Evolutionary conservation across 2,113 vertebrate species (phyloP), one percentile per base, ranked within the genome.

Genomic region (Serinus canaria): DNA sequence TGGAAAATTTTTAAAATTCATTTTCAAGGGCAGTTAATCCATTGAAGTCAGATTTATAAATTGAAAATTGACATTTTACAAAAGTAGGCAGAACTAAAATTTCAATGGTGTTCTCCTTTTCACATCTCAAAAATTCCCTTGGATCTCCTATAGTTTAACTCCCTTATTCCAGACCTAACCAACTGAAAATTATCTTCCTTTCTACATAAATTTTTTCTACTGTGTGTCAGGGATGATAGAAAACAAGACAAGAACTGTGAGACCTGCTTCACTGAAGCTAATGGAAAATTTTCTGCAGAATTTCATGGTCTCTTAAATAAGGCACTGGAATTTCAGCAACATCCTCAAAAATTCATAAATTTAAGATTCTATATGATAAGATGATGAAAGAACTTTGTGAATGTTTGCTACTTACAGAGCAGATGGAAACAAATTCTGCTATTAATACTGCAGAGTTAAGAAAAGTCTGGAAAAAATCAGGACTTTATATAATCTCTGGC

Each of bases 381-480:
- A 58, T 2, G 24, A 19, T 47, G 15, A 67, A 89, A 25, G 7
- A 49, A 24, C 13, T 43, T 59, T 46, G 5, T 66, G 35, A 70
- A 74, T 47, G 8, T 24, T 94, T 86, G 12, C 2, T 74, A 22
- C 31, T 73, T 92, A 49, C 16, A 66, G 19, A 85, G 19, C 11
- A 66, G 25, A 73, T 55, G 10, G 47, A 80, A 74, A 62, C 1
- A 86, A 66, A 31, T 24, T 87, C 30, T 78, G 8, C 2, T 55
- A 17, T 49, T 46, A 62, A 53, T 81, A 86, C 15, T 75, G 8
- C 13, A 55, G 21, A 58, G 7, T 27, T 25, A 83, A 69, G 15
- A 44, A 74, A 63, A 0, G 0, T 21, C 14, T 77, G 15, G 9
- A 15, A 31, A 62, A 33, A 68, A 41, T 2, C 3, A 72, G 5